phyloP scores from a whole-genome alignment of 2,113 vertebrate genomes.

The Apodemus speciosus region DNA sequence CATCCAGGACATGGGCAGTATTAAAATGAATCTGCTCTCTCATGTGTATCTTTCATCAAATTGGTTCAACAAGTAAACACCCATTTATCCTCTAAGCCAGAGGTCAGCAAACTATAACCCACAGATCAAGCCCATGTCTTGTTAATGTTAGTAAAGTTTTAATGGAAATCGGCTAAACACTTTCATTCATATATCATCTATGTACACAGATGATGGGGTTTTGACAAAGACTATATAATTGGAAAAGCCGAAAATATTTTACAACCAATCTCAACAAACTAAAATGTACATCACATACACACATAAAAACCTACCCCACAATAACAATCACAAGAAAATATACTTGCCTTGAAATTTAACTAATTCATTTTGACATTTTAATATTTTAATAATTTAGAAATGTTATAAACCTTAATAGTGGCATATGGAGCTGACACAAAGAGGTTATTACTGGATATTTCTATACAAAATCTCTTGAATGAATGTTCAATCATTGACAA shows the following conservation, averaged over 20 bases:
- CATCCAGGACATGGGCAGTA: background rate
- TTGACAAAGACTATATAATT: background rate
- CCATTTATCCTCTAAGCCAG: constrained; percentile 21
- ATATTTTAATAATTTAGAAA: constrained; percentile 55
- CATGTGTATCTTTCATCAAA: constrained; percentile 4
- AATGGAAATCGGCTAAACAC: background rate
- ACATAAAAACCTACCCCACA: background rate
- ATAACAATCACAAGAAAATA: background rate
- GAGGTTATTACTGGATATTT: constrained; percentile 18
- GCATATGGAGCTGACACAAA: background rate
- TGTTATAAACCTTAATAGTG: constrained; percentile 57
- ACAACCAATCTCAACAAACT: background rate
- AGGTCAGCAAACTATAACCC: background rate
- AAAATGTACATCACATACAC: constrained; percentile 53
- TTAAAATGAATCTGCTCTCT: background rate
- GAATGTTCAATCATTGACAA: background rate
- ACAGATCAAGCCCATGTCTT: background rate
- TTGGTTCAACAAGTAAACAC: constrained; percentile 49
- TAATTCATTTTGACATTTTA: background rate
- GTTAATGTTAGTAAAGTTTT: constrained; percentile 18
- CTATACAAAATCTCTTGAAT: background rate
- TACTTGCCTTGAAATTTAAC: background rate
- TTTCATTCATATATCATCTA: constrained; percentile 1
- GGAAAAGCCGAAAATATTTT: constrained; percentile 23
- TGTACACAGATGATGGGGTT: constrained; percentile 13